These are phyloP conservation scores for Platypus cylindrus DNA, from an alignment of 2,888 invertebrate genomes.

Conservation along the genomic window DNA sequence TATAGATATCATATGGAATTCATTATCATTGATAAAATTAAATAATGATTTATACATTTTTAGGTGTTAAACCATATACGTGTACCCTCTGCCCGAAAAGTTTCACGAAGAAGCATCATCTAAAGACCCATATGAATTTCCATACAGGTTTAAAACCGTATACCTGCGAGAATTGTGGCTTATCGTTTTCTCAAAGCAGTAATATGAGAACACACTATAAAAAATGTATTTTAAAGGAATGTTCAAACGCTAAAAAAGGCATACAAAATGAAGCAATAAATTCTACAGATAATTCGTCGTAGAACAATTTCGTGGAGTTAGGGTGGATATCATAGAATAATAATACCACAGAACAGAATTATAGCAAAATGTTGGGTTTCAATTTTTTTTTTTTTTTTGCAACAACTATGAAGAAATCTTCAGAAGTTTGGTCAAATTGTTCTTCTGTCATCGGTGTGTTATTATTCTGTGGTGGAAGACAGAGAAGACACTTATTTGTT, in stretches of 20 bases:
- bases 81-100: conserved; percentile 58
- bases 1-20: conserved; percentile 22
- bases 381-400: neutral
- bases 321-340: too few relatives aligned
- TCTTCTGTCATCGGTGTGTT: too few relatives aligned
- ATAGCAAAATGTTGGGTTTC: too few relatives aligned
- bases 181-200: conserved; percentile 72
- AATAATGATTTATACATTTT: neutral
- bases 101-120: conserved; percentile 75
- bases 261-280: conserved; percentile 3
- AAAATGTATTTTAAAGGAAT: conserved; percentile 44
- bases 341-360: too few relatives aligned
- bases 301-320: neutral
- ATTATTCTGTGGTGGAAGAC: too few relatives aligned
- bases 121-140: conserved; percentile 74
- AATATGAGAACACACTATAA: conserved; percentile 80
- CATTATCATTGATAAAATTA: too few relatives aligned
- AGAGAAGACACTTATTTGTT: too few relatives aligned
- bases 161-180: conserved; percentile 56
- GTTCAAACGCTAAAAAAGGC: conserved; percentile 1
- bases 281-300: conserved; percentile 8
- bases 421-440: too few relatives aligned
- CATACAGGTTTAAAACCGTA: conserved; percentile 77
- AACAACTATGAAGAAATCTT: neutral
- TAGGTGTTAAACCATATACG: conserved; percentile 63